Base-by-base conservation (phyloP, 2,113 vertebrate species). In the Cebidichthys violaceus region DNA sequence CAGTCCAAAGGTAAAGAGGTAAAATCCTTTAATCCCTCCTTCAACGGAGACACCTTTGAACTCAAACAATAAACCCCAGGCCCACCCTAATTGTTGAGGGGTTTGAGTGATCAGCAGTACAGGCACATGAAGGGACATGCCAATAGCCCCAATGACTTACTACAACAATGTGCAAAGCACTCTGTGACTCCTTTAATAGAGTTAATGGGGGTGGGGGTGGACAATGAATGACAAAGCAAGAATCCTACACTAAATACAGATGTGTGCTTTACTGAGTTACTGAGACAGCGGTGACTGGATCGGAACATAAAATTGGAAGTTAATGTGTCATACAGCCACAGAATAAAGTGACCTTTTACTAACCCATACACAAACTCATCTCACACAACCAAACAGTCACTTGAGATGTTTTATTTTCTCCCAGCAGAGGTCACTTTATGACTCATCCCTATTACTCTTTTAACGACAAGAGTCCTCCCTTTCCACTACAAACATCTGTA, bases 161-260 rank as follows among this genome's bases (percentile, higher is more conserved):
- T 75, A 72, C 57, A 74, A 79, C 83, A 64, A 81, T 93, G 88
- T 94, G 95, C 90, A 96, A 97, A 94, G 80, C 59, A 71, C 84
- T 82, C 80, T 45, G 52, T 37, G 47, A 69, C 41, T 29, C 37
- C 64, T 78, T 66, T 78, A 81, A 74, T 82, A 62, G 68, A 70
- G 77, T 47, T 82, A 52, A 62, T 61, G 64, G 31, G 27, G 45
- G 41, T 78, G 72, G 72, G 67, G 52, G 65, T 15, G 41, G 37
- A 70, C 18, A 52, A 62, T 55, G 71, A 85, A 71, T 78, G 57
- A 79, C 73, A 78, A 77, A 82, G 69, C 41, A 75, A 70, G 29
- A 50, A 81, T 66, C 65, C 14, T 39, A 52, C 3, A 20, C 14
- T 59, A 20, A 66, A 55, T 43, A 31, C 60, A 76, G 39, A 60